These are phyloP conservation scores for Myodes glareolus DNA, from an alignment of 2,113 vertebrate genomes.

Conservation along the genomic window DNA sequence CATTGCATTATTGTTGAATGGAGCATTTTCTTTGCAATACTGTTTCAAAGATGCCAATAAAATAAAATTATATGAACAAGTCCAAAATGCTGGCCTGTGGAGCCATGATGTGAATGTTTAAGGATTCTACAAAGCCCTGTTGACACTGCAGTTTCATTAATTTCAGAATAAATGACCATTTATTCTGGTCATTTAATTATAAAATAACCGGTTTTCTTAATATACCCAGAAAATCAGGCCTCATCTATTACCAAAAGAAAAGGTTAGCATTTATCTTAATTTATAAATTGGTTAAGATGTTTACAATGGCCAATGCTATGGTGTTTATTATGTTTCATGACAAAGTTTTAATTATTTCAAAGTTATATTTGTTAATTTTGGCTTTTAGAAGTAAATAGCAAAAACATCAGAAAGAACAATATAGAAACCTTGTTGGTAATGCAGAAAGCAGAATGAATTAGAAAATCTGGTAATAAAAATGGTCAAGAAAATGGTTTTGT, in stretches of 20 bases:
- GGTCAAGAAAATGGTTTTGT: background rate
- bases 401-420: background rate
- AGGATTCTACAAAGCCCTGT: background rate
- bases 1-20: background rate
- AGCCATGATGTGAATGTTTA: background rate
- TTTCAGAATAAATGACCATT: background rate
- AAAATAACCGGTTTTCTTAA: background rate
- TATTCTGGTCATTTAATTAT: background rate
- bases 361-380: background rate
- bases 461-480: background rate
- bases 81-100: background rate
- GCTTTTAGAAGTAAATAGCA: background rate
- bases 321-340: background rate
- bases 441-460: background rate
- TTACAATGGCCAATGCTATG: background rate
- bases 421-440: background rate
- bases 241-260: background rate
- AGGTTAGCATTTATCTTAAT: background rate
- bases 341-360: background rate
- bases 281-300: background rate
- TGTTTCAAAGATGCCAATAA: background rate
- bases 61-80: background rate
- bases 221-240: background rate
- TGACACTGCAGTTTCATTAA: background rate
- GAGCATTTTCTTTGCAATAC: background rate